Conservation (phyloP, 2,888 invertebrate genomes). For the Dasypogon diadema region DNA sequence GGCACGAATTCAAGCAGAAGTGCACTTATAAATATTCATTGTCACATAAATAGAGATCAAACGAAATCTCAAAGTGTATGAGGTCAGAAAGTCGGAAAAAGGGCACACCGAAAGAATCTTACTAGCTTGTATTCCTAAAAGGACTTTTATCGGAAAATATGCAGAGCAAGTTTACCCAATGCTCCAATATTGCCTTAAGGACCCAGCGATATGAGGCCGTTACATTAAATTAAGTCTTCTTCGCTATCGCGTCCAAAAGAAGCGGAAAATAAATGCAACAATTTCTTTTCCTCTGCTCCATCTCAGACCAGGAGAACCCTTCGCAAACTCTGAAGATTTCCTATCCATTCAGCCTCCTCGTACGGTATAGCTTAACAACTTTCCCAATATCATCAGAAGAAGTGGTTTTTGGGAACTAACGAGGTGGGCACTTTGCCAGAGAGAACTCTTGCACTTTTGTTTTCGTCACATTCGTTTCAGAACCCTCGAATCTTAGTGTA, state of each 20-base stretch:
- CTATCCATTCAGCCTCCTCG: constrained; percentile 7
- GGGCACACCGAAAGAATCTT: background rate
- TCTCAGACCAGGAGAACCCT: background rate
- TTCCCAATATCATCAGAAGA: constrained; percentile 42
- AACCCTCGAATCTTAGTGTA: constrained; percentile 11
- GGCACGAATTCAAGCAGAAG: constrained; percentile 5
- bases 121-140: constrained; percentile 18
- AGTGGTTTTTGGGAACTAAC: constrained; percentile 45
- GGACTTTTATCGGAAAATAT: constrained; percentile 29
- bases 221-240: constrained; percentile 37
- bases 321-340: constrained; percentile 19
- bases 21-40: constrained; percentile 45
- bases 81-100: background rate
- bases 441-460: constrained; percentile 42
- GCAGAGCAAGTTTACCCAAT: constrained; percentile 1
- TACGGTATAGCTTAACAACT: constrained; percentile 9
- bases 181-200: constrained; percentile 25
- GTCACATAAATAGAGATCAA: constrained; percentile 36
- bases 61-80: constrained; percentile 33
- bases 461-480: constrained; percentile 14
- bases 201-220: background rate
- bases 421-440: constrained; percentile 40
- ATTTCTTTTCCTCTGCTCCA: background rate
- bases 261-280: constrained; percentile 44
- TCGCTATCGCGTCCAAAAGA: constrained; percentile 25